phyloP scores from a whole-genome alignment of 2,888 invertebrate genomes.

The Chrysopilus asiliformis region DNA sequence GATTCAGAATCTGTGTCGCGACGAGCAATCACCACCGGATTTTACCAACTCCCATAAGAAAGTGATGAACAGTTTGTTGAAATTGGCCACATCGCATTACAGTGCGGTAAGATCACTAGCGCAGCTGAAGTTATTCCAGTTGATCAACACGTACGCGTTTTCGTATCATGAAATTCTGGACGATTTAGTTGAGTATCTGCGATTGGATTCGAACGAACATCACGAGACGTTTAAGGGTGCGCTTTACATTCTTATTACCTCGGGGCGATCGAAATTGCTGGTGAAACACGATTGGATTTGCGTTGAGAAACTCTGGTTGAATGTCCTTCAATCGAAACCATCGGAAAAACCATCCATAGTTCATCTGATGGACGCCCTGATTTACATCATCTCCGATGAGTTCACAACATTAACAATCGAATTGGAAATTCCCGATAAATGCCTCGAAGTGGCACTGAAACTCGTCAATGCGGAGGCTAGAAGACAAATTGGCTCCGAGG shows the following conservation, averaged over 20 bases:
- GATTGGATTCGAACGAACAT: constrained; percentile 43
- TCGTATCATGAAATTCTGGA: constrained; percentile 55
- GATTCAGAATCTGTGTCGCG: constrained; percentile 15
- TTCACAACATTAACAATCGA: constrained; percentile 51
- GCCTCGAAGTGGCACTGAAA: constrained; percentile 38
- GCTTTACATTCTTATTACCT: constrained; percentile 47
- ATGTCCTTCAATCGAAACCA: constrained; percentile 59
- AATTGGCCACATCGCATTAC: constrained; percentile 16
- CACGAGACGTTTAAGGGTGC: constrained; percentile 68
- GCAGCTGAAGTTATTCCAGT: constrained; percentile 49
- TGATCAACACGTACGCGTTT: constrained; percentile 52
- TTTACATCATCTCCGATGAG: constrained; percentile 42
- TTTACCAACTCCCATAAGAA: constrained; percentile 47
- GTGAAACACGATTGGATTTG: constrained; percentile 59
- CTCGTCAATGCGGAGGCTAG: constrained; percentile 18
- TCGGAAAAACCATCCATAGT: constrained; percentile 78
- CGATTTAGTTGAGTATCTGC: constrained; percentile 45
- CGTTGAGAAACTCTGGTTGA: constrained; percentile 60
- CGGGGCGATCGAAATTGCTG: constrained; percentile 10
- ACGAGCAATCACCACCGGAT: constrained; percentile 19
- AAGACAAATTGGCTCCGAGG: constrained; percentile 22
- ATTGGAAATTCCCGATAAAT: constrained; percentile 40
- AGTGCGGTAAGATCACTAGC: constrained; percentile 46
- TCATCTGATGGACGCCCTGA: constrained; percentile 42
- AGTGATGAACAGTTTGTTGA: constrained; percentile 43